Percentiles rank a stretch among this genome's conserved stretches.
Conservation (phyloP, 2,888 invertebrate genomes). For the Synergus umbraculus region DNA sequence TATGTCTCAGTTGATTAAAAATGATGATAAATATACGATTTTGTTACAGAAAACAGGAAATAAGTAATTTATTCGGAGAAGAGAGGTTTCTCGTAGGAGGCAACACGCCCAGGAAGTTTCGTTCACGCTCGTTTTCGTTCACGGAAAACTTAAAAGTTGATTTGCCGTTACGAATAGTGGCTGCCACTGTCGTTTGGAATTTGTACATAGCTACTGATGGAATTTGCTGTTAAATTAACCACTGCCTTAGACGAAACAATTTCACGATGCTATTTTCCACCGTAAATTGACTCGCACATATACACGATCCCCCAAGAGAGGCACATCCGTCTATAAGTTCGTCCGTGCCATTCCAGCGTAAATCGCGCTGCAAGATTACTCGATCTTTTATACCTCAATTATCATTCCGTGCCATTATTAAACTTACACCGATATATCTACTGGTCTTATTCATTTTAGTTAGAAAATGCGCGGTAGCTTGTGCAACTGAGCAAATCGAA, state of each 20-base stretch:
- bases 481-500: slow-evolving; percentile 50
- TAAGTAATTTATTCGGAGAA: background rate
- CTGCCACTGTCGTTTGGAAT: slow-evolving; percentile 27
- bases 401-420: slow-evolving; percentile 67
- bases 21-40: slow-evolving; percentile 14
- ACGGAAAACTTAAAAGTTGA: slow-evolving; percentile 60
- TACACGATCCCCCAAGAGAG: slow-evolving; percentile 51
- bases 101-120: slow-evolving; percentile 37
- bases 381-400: slow-evolving; percentile 71
- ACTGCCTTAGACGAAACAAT: slow-evolving; percentile 69
- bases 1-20: slow-evolving; percentile 25
- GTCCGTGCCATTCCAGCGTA: slow-evolving; percentile 42
- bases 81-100: background rate
- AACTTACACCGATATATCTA: slow-evolving; percentile 54
- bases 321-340: slow-evolving; percentile 39
- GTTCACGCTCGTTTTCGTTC: slow-evolving; percentile 58
- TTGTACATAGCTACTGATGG: slow-evolving; percentile 49
- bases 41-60: slow-evolving; percentile 6
- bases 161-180: slow-evolving; percentile 53
- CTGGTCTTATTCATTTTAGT: slow-evolving; percentile 37
- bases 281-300: slow-evolving; percentile 67
- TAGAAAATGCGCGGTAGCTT: slow-evolving; percentile 45
- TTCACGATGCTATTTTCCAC: slow-evolving; percentile 65
- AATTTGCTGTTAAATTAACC: slow-evolving; percentile 66
- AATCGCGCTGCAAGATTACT: slow-evolving; percentile 61